Evolutionary conservation across 2,888 invertebrate species (phyloP).

Genomic region (Phaonia tiefii): DNA sequence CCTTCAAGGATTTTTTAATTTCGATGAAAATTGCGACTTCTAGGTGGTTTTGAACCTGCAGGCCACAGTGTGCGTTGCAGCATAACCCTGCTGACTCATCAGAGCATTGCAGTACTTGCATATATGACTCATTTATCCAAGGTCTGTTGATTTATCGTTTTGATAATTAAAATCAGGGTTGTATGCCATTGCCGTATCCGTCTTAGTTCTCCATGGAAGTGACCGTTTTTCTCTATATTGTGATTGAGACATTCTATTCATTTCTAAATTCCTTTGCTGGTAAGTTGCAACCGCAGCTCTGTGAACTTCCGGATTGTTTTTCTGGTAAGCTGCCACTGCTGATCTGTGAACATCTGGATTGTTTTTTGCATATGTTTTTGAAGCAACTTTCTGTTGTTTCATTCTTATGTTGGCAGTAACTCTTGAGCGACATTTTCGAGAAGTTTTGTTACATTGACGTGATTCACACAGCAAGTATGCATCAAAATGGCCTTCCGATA

Average conservation of each 20-base stretch:
- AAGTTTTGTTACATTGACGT: background rate
- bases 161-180: background rate
- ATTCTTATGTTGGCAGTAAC: background rate
- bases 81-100: conserved; percentile 9
- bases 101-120: conserved; percentile 21
- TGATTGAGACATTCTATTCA: conserved; percentile 2
- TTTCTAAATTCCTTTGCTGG: background rate
- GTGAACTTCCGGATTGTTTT: background rate
- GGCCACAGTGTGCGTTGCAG: no score
- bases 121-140: conserved; percentile 8
- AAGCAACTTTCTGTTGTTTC: background rate
- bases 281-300: background rate
- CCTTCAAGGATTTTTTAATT: no score
- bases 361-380: background rate
- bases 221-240: background rate
- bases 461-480: background rate
- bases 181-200: background rate
- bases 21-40: no score
- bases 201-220: background rate
- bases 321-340: background rate
- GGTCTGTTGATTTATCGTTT: background rate
- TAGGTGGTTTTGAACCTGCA: no score
- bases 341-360: background rate
- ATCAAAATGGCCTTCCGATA: background rate
- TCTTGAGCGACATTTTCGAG: conserved; percentile 14